Evolutionary conservation across 1,140 invertebrate genomes (phyloP), one percentile per base, ranked within the genome.

Genomic region (Nebria ingens): DNA sequence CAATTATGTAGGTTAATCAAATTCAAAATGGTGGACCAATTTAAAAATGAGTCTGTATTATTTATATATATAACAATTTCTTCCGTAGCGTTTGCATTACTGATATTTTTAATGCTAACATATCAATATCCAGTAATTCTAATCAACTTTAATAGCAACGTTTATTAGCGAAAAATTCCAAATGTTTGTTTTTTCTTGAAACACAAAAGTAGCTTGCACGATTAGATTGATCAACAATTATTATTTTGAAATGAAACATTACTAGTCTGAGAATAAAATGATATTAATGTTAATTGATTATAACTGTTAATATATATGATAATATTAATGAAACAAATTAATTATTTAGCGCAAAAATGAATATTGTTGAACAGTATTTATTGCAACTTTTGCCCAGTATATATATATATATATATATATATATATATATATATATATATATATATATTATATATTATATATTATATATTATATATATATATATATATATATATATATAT

Each of bases 391-490:
- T n/a, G n/a, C n/a, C n/a, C n/a, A n/a, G n/a, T n/a, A n/a, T 17
- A 17, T 49, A 49, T 49, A 49, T 49, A 49, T 17, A 49, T 49
- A 49, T 49, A 49, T 49, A 49, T 49, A 17, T 49, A 49, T 17
- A 49, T 6, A 34, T 49, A 11, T 6, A 49, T 6, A 49, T 34
- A 34, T 34, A 34, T 34, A 49, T 49, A 11, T 6, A 11, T 17
- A 49, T 6, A 49, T 11, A 49, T 49, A 17, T 49, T 15, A 15
- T n/a, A n/a, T n/a, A n/a, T n/a, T n/a, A n/a, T n/a, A n/a, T n/a
- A n/a, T n/a, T n/a, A n/a, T n/a, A n/a, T n/a, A n/a, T n/a, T n/a
- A n/a, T n/a, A n/a, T n/a, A n/a, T n/a, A n/a, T n/a, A n/a, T n/a
- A n/a, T n/a, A n/a, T n/a, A n/a, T n/a, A n/a, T n/a, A n/a, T n/a